Conservation (phyloP, 1,140 invertebrate species). For the Neuroterus valhalla region DNA sequence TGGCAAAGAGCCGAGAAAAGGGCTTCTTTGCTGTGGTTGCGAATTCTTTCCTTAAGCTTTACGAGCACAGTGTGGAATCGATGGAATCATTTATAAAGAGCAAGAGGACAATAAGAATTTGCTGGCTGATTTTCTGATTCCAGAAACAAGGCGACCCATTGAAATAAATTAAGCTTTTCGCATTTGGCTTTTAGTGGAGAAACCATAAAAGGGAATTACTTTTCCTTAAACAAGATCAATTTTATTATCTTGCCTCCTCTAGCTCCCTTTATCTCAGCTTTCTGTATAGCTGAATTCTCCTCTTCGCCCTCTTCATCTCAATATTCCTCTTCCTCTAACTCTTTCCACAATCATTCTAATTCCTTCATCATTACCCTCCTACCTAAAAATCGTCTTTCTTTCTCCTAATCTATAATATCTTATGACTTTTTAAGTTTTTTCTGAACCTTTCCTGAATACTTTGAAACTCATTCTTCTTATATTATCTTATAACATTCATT, state of each 20-base stretch:
- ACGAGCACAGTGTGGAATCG: slow-evolving; percentile 24
- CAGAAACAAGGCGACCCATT: background rate
- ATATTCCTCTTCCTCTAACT: too few species aligned
- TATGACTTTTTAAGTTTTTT: too few species aligned
- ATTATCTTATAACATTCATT: too few species aligned
- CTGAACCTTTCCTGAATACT: too few species aligned
- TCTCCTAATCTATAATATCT: too few species aligned
- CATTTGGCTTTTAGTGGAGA: background rate
- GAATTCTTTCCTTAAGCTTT: slow-evolving; percentile 25
- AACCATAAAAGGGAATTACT: slow-evolving; percentile 29
- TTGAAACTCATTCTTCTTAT: too few species aligned
- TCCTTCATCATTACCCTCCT: too few species aligned
- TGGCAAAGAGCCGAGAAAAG: slow-evolving; percentile 28
- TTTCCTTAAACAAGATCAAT: background rate
- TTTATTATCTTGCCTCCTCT: slow-evolving; percentile 14
- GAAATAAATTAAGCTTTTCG: background rate
- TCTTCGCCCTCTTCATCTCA: too few species aligned
- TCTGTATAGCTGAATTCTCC: too few species aligned
- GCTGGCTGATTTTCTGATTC: background rate
- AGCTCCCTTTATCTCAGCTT: too few species aligned
- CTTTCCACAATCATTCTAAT: too few species aligned
- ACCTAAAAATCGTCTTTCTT: too few species aligned
- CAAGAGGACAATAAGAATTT: slow-evolving; percentile 23
- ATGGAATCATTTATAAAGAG: slow-evolving; percentile 23
- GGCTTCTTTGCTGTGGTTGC: slow-evolving; percentile 57